These are phyloP conservation scores for Ctenodactylus gundi DNA, from an alignment of 2,113 vertebrate genomes.

Conservation along the genomic window DNA sequence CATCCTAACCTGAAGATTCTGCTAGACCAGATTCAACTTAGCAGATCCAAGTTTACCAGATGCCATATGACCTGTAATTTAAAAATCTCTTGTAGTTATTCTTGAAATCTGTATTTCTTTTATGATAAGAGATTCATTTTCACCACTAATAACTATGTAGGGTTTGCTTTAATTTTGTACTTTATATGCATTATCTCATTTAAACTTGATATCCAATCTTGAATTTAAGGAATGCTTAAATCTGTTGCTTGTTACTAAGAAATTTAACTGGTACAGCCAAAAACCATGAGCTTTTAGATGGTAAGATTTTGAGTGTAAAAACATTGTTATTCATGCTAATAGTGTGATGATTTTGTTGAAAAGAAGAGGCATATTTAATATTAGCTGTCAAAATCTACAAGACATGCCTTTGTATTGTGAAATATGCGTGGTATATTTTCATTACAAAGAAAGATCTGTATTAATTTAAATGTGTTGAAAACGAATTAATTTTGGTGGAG, in stretches of 20 bases:
- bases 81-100: not conserved
- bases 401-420: not conserved
- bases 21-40: not conserved
- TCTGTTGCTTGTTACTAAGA: not conserved
- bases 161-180: not conserved
- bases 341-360: conserved; percentile 4
- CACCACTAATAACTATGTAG: not conserved
- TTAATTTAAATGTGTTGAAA: not conserved
- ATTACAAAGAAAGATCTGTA: not conserved
- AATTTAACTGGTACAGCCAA: not conserved
- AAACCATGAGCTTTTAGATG: not conserved
- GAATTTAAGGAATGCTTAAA: not conserved
- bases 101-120: not conserved
- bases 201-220: not conserved
- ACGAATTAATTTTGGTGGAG: not conserved
- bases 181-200: not conserved
- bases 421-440: not conserved
- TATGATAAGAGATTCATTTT: conserved; percentile 26
- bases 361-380: not conserved
- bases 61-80: not conserved
- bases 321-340: not conserved
- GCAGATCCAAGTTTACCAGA: not conserved
- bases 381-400: not conserved
- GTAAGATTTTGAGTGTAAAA: not conserved
- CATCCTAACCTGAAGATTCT: not conserved